Percentiles rank a stretch among this genome's conserved stretches.
Conservation (phyloP, 2,888 invertebrate species). For the Andrena haemorrhoa region DNA sequence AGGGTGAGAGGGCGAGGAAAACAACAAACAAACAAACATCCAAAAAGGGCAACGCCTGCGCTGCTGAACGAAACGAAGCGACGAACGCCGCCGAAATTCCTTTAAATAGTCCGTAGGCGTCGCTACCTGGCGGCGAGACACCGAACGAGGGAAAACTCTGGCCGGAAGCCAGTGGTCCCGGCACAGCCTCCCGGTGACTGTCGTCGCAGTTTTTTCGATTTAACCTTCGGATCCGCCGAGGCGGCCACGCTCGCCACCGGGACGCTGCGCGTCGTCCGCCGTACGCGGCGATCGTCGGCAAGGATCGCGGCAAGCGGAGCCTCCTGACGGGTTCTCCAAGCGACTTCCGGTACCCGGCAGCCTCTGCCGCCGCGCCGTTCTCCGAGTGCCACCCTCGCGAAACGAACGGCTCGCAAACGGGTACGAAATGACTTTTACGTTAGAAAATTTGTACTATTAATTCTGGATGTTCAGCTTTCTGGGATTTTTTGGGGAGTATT, state of each 20-base stretch:
- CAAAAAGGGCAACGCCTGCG: constrained; percentile 84
- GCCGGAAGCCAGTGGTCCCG: constrained; percentile 78
- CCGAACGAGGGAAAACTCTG: constrained; percentile 79
- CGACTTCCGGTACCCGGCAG: constrained; percentile 31
- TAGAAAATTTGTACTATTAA: not conserved
- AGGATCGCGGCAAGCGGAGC: not conserved
- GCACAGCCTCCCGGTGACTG: constrained; percentile 56
- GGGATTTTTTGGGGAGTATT: too few species aligned
- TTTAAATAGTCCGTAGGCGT: constrained; percentile 87
- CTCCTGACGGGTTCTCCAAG: not conserved
- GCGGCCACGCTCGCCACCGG: constrained; percentile 12
- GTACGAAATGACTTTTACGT: not conserved
- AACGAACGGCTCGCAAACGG: not conserved
- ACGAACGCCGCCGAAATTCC: constrained; percentile 85
- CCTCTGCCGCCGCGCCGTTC: not conserved
- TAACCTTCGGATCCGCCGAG: constrained; percentile 71
- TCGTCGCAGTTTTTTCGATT: constrained; percentile 67
- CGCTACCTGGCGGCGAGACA: constrained; percentile 86
- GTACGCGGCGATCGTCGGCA: not conserved
- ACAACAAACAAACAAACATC: constrained; percentile 76
- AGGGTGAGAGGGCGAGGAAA: constrained; percentile 60
- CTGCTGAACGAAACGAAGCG: constrained; percentile 87
- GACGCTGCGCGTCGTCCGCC: not conserved
- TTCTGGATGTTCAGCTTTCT: not conserved
- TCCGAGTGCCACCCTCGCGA: not conserved